Base-by-base conservation (phyloP, 1,140 invertebrate species). In the Araneus ventricosus region DNA sequence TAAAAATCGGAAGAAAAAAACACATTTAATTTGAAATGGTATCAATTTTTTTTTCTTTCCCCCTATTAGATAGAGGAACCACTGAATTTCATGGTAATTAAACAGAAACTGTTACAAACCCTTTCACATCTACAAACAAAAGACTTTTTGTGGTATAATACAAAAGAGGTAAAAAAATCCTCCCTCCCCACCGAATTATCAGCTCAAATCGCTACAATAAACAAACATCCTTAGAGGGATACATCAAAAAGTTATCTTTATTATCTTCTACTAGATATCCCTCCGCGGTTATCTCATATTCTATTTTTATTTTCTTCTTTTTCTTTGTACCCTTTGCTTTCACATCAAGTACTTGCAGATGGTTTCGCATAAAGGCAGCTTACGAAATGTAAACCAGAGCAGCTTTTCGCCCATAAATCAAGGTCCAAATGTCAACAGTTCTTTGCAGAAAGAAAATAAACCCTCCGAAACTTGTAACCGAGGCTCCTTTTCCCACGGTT, bases 391-490 rank as follows among this genome's bases (percentile, higher is more conserved):
- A 90, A 90, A 90, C 88, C 88, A 80, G 10, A 5, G 27, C 10
- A 4, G 24, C 2, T 45, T 90, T 90, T 80, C 80, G 34, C 10
- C 27, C 88, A 90, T 90, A 90, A 90, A 90, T 80, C 88, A 90
- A 59, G 45, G 88, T 45, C 70, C 22, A 80, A 90, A 90, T 79
- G 88, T 90, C 88, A 90, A 90, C 88, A 90, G 70, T 37, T 86
- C 10, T 37, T 22, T 22, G 52, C 14, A 24, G 57, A 24, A 59
- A 34, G 63, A 61, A 90, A 90, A 90, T 88, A 88, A 88, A 88
- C 39, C 37, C 20, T 70, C 10, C 27, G 27, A 41, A 88, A 70
- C 22, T n/a, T 27, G 24, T 45, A 39, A 37, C 39, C 17, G 27
- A 7, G 24, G 37, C 24, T 24, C 63, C 34, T 41, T 90, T 90